These are phyloP conservation scores for Stenolophus ochropezus DNA, from an alignment of 2,888 invertebrate species.

Conservation along the genomic window DNA sequence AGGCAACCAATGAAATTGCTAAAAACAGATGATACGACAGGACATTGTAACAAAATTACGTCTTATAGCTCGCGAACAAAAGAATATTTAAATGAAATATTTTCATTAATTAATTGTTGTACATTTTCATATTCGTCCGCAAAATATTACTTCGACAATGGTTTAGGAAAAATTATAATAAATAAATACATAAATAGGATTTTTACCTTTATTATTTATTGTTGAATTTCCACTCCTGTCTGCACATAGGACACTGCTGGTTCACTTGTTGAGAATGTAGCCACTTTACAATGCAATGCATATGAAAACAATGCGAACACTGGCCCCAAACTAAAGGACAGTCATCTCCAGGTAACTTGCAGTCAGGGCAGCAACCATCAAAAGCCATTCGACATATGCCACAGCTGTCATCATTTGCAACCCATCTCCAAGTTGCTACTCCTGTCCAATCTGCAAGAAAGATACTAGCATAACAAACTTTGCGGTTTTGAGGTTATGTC, in stretches of 20 bases:
- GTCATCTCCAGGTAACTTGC: constrained; percentile 97
- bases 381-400: constrained; percentile 99
- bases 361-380: constrained; percentile 98
- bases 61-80: too few species aligned
- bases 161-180: not conserved
- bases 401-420: constrained; percentile 98
- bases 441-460: constrained; percentile 87
- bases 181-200: not conserved
- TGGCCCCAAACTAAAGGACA: constrained; percentile 99
- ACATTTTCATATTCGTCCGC: too few species aligned
- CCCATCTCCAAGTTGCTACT: constrained; percentile 99
- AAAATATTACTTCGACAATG: too few species aligned
- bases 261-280: constrained; percentile 92
- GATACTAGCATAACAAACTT: constrained; percentile 22
- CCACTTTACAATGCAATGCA: constrained; percentile 99
- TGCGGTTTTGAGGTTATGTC: not conserved
- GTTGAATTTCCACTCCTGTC: constrained; percentile 99
- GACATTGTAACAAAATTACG: too few species aligned
- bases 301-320: constrained; percentile 99
- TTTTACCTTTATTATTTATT: constrained; percentile 75
- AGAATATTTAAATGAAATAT: too few species aligned
- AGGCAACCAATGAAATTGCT: too few species aligned
- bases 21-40: too few species aligned
- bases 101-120: too few species aligned
- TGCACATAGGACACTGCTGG: constrained; percentile 96